phyloP scores from a whole-genome alignment of 1,140 invertebrate genomes.

The Agraylea sexmaculata region DNA sequence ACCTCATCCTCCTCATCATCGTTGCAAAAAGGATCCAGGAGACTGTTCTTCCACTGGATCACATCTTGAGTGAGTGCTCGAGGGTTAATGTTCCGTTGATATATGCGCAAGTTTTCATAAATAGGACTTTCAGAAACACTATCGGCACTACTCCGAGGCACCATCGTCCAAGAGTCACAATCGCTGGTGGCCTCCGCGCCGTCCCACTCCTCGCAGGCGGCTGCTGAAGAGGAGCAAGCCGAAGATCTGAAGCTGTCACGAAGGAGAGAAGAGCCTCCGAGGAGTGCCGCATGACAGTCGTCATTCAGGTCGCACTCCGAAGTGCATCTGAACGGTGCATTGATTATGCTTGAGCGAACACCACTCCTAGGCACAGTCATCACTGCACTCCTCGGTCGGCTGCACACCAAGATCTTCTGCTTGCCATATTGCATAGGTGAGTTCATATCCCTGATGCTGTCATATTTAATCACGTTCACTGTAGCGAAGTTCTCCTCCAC shows the following conservation, averaged over 20 bases:
- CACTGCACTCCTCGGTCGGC: slow-evolving; percentile 26
- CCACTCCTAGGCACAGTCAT: slow-evolving; percentile 9
- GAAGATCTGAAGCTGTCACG: slow-evolving; percentile 30
- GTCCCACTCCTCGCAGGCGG: slow-evolving; percentile 23
- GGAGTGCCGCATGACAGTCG: slow-evolving; percentile 16
- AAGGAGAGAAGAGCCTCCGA: slow-evolving; percentile 23
- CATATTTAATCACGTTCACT: slow-evolving; percentile 20
- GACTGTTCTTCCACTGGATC: slow-evolving; percentile 35
- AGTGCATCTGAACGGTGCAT: slow-evolving; percentile 13
- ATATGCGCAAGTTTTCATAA: slow-evolving; percentile 29
- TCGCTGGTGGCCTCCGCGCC: slow-evolving; percentile 16
- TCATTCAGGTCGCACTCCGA: slow-evolving; percentile 19
- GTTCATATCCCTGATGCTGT: slow-evolving; percentile 16
- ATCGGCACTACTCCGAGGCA: slow-evolving; percentile 25
- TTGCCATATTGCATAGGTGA: slow-evolving; percentile 12
- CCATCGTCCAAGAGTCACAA: slow-evolving; percentile 13
- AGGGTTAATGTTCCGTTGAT: neutral
- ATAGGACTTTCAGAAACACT: slow-evolving; percentile 34
- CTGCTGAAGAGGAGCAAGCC: slow-evolving; percentile 30
- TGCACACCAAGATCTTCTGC: slow-evolving; percentile 18
- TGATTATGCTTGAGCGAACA: neutral
- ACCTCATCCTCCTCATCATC: slow-evolving; percentile 42
- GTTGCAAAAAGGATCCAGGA: slow-evolving; percentile 35
- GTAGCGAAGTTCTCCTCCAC: slow-evolving; percentile 18
- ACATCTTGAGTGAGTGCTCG: slow-evolving; percentile 30